phyloP scores from a whole-genome alignment of 2,113 vertebrate genomes.

The Platichthys flesus region DNA sequence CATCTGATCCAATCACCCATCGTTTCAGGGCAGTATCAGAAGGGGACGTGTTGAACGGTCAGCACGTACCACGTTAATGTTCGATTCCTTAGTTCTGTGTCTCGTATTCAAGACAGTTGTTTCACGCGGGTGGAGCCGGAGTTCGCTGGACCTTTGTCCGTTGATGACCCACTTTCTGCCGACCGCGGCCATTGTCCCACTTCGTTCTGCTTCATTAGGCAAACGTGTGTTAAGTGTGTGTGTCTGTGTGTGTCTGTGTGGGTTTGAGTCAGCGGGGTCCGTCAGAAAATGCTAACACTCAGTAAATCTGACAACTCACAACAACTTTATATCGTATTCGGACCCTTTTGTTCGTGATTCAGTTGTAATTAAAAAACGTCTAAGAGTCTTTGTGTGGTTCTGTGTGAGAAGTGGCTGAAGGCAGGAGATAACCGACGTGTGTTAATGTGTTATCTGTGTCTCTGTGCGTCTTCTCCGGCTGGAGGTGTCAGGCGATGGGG shows the following conservation, averaged over 20 bases:
- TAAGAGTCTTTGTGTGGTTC: neutral
- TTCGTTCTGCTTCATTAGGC: constrained; percentile 55
- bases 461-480: constrained; percentile 7
- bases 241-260: neutral
- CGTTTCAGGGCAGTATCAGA: neutral
- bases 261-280: neutral
- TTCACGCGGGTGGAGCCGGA: neutral
- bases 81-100: neutral
- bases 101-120: neutral
- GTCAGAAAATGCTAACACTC: neutral
- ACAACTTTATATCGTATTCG: too few species aligned
- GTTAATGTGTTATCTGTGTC: neutral
- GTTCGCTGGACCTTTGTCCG: constrained; percentile 31
- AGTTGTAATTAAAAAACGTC: too few species aligned
- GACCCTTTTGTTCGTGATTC: too few species aligned
- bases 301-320: neutral
- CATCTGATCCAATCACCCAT: constrained; percentile 6
- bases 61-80: neutral
- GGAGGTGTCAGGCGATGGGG: constrained; percentile 1
- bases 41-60: neutral
- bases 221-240: constrained; percentile 3
- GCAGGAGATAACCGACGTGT: neutral
- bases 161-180: constrained; percentile 64
- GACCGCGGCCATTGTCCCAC: constrained; percentile 32
- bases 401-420: neutral